Percentiles rank a stretch among this genome's conserved stretches.
Conservation (phyloP, 37 sponge, comb jelly and placozoan species). For the Cladorhizidae sp. region DNA sequence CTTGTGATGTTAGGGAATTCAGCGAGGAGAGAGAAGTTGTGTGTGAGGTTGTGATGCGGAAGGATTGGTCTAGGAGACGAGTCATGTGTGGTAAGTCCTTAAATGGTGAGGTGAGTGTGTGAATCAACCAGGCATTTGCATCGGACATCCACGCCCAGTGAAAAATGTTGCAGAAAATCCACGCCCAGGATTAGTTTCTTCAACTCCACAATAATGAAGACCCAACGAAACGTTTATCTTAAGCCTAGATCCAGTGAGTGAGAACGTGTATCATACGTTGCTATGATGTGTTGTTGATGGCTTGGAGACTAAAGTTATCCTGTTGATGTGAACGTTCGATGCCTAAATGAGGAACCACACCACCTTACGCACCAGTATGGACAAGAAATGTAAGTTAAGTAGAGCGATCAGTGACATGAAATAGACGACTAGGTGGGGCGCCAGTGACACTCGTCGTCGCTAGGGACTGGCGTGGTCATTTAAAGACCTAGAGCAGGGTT, state of each 20-base stretch:
- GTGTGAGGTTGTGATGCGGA: not conserved
- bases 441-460: constrained; percentile 65
- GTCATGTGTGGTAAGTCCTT: too few relatives aligned
- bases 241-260: constrained; percentile 62
- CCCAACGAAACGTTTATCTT: constrained; percentile 49
- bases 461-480: too few relatives aligned
- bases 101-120: constrained; percentile 31
- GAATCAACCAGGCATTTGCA: too few relatives aligned
- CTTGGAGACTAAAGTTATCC: constrained; percentile 17
- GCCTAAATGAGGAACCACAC: constrained; percentile 24
- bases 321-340: not conserved
- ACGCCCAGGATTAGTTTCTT: constrained; percentile 69
- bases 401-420: too few relatives aligned
- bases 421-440: too few relatives aligned
- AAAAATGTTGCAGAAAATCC: constrained; percentile 53
- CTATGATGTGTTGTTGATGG: constrained; percentile 14
- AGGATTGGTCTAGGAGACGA: constrained; percentile 38
- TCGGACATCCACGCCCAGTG: constrained; percentile 53
- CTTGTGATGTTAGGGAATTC: constrained; percentile 46
- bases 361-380: constrained; percentile 42
- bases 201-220: constrained; percentile 71
- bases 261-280: constrained; percentile 25
- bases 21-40: constrained; percentile 45
- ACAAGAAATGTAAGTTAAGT: constrained; percentile 42
- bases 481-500: too few relatives aligned